Conservation (phyloP, 1,140 invertebrate species). For the Ceratoteleas bidentatus region DNA sequence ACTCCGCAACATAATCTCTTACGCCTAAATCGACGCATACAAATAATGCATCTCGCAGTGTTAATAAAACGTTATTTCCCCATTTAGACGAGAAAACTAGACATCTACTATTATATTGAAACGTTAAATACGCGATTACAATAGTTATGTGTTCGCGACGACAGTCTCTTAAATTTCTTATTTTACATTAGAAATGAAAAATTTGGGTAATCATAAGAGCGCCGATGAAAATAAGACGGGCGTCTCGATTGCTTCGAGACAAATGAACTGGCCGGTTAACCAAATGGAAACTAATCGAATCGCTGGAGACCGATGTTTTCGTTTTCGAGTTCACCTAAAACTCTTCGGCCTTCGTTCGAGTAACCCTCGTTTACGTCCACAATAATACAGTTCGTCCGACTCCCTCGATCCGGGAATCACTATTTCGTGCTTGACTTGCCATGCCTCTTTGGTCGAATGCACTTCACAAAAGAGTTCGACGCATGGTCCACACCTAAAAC, state of each 20-base stretch:
- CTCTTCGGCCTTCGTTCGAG: not conserved
- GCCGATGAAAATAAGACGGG: constrained; percentile 36
- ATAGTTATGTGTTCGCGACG: constrained; percentile 36
- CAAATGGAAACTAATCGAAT: not conserved
- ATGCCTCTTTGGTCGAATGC: constrained; percentile 52
- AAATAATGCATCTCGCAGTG: constrained; percentile 49
- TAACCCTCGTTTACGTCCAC: constrained; percentile 2
- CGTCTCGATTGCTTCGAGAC: constrained; percentile 7
- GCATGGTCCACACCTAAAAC: constrained; percentile 36
- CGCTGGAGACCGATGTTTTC: not conserved
- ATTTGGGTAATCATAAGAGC: constrained; percentile 39
- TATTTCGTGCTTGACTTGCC: constrained; percentile 43
- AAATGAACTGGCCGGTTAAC: constrained; percentile 17
- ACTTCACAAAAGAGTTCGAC: constrained; percentile 43
- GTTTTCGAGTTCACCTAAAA: not conserved
- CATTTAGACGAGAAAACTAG: constrained; percentile 49
- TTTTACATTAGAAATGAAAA: constrained; percentile 41
- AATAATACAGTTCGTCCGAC: constrained; percentile 28
- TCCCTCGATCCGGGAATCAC: constrained; percentile 15
- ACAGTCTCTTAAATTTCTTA: constrained; percentile 59
- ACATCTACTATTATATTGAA: constrained; percentile 54
- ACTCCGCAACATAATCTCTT: too few relatives aligned
- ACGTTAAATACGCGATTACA: constrained; percentile 63
- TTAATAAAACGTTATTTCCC: constrained; percentile 35
- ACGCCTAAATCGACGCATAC: not conserved